Evolutionary conservation across 2,113 vertebrate genomes (phyloP), one percentile per base, ranked within the genome.

Genomic region (Salvator merianae): DNA sequence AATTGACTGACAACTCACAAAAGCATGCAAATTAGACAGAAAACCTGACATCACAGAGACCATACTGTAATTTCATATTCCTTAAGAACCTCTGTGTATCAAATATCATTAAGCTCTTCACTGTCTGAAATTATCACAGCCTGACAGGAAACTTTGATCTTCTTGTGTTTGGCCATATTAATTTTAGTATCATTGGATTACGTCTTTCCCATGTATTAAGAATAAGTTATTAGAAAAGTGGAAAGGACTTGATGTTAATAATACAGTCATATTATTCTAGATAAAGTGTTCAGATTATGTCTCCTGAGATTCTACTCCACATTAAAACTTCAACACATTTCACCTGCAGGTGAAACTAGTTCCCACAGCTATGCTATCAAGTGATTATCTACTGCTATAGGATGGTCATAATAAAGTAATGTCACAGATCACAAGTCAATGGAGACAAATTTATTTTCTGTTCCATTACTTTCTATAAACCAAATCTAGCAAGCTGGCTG

Each of bases 71-170:
- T 66, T 50, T 83, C 9, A n/a, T 14, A 75, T 76, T 83, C 40
- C 63, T 76, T 68, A 75, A 53, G n/a, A 83, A 13, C 43, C 43
- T 83, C 30, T 20, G 24, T n/a, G 84, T 89, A 8, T 14, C 68
- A 77, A 86, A 85, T 83, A 53, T 85, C 82, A 90, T 83, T 83
- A 87, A 14, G 26, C 8, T 66, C 22, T 66, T 30, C 69, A 50
- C 55, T 84, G 40, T n/a, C 28, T 43, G n/a, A 50, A 34, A 75
- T 65, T 63, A 50, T 66, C n/a, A 7, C n/a, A 76, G 62, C 59
- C 24, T 75, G 55, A 59, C 92, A 91, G 86, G n/a, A 84, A 77
- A 88, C 30, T 93, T 74, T 90, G 74, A 30, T 10, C 43, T 81
- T 83, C 59, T n/a, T 89, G 14, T 76, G 47, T 66, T 66, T 28